Evolutionary conservation across 2,888 invertebrate genomes (phyloP), one percentile per base, ranked within the genome.

Genomic region (Eupithecia dodoneata): DNA sequence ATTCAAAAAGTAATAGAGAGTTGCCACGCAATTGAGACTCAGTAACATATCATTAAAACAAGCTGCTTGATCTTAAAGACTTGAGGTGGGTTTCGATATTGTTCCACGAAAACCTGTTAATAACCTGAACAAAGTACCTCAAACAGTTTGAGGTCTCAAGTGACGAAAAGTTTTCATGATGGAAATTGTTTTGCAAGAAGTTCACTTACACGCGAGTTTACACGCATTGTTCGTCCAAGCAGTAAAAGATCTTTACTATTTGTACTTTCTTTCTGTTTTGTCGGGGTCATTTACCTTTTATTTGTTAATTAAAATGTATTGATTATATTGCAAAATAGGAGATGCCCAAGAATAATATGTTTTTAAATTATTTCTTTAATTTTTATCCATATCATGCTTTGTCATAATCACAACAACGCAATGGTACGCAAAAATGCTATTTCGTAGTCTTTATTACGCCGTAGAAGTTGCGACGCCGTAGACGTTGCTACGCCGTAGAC

Each of bases 141-240:
- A 18, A 63, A 63, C 63, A 15, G 42, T 69, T 44, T 44, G 44
- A 42, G 42, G 66, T 42, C 66, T 66, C 42, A 42, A 45, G 67
- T 44, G 45, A 45, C 45, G 12, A 7, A 69, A 44, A 69, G 67
- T 69, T 69, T 69, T 69, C 67, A n/a, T 18, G 45, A 69, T 69
- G 67, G 44, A 69, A 69, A 69, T 69, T 69, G 67, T 69, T 69
- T n/a, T n/a, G 44, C 45, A 69, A 69, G 63, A 63, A 63, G 30
- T 63, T 18, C 12, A 12, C 3, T 4, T 30, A 30, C 30, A 12
- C 63, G 63, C 63, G 12, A 18, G 63, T 10, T 30, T 18, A 42
- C 18, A 42, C 66, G 66, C 55, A 59, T 59, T 59, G 9, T 59
- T 59, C 55, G 18, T 59, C 18, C n/a, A 18, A 59, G n/a, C 55